phyloP scores from a whole-genome alignment of 1,140 invertebrate species.

The Bathynomus jamesi region DNA sequence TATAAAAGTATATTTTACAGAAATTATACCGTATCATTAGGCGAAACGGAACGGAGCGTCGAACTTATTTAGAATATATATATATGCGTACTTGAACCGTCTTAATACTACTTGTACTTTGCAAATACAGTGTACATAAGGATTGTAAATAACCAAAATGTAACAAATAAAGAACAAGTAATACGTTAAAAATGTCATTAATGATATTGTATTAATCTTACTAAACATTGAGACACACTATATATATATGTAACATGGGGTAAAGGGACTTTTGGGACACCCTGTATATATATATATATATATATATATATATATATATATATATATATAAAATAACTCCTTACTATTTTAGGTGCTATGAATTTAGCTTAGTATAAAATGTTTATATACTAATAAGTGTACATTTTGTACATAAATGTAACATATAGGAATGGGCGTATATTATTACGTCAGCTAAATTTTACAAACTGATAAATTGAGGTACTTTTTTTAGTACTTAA shows the following conservation, averaged over 20 bases:
- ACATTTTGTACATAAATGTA: neutral
- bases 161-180: neutral
- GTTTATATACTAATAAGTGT: neutral
- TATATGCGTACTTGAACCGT: neutral
- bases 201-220: neutral
- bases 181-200: neutral
- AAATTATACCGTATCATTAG: too few species aligned
- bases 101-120: too few species aligned
- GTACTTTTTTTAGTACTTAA: neutral
- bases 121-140: too few species aligned
- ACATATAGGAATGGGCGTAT: neutral
- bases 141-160: neutral
- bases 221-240: neutral
- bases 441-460: neutral
- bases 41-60: too few species aligned
- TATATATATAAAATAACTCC: too few species aligned
- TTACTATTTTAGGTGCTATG: too few species aligned
- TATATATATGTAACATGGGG: neutral
- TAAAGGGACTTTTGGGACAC: too few species aligned
- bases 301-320: too few species aligned
- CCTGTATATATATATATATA: too few species aligned
- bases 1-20: neutral
- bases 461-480: too few species aligned
- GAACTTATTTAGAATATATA: too few species aligned
- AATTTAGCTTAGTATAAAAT: too few species aligned